Percentiles rank a stretch among this genome's conserved stretches.
These are phyloP conservation scores for Corvus moneduloides DNA, from an alignment of 2,113 vertebrate genomes.

Conservation along the genomic window DNA sequence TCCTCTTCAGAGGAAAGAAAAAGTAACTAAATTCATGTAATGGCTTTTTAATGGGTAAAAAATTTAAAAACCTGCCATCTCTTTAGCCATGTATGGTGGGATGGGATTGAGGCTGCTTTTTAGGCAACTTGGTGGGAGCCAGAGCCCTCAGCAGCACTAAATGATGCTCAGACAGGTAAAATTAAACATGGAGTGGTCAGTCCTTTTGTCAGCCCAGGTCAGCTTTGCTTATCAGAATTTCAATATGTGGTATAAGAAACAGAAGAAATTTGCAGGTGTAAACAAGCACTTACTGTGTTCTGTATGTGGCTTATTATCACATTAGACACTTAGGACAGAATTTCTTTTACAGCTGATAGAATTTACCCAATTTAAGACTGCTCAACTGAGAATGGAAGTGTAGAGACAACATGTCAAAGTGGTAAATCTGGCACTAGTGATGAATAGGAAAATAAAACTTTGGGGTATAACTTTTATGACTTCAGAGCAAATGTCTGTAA, in stretches of 20 bases:
- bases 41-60: not conserved
- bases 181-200: not conserved
- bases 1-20: not conserved
- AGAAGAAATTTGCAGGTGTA: not conserved
- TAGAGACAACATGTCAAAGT: not conserved
- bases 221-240: not conserved
- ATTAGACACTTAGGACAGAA: not conserved
- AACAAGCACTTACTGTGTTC: not conserved
- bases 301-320: not conserved
- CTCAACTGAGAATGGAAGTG: not conserved
- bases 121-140: not conserved
- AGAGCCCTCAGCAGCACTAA: not conserved
- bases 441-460: not conserved
- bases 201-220: not conserved
- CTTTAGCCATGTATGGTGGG: not conserved
- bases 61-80: not conserved
- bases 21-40: not conserved
- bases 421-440: not conserved
- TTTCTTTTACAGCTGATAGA: not conserved
- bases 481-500: not conserved
- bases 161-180: not conserved
- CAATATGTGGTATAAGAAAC: not conserved
- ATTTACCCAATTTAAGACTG: not conserved
- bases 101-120: not conserved
- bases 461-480: not conserved